Evolutionary conservation across 2,888 invertebrate genomes (phyloP), one percentile per base, ranked within the genome.

Genomic region (Autographa gamma): DNA sequence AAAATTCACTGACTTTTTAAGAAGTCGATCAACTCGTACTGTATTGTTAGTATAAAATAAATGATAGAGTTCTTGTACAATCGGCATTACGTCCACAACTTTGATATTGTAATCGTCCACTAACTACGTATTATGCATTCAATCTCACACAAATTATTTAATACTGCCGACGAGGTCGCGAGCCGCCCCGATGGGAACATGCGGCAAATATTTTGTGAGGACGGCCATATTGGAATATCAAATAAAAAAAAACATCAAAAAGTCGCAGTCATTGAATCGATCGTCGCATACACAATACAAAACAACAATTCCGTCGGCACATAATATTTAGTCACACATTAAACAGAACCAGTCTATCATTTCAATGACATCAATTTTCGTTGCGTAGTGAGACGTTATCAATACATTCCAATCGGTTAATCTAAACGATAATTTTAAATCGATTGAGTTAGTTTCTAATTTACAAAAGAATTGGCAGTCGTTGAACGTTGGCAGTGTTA

Each of bases 151-250:
- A 92, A 89, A 87, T 85, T 82, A 85, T 83, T 88, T 95, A 95
- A 95, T 95, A 95, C 95, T 95, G 94, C 92, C 93, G 88, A 88
- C 89, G 86, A 88, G 86, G 87, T 88, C 90, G 88, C 77, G 59
- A 59, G 79, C 82, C 85, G 84, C 87, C 81, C 85, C 81, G 80
- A 82, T 85, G 86, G 80, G 77, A 83, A 84, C 83, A 74, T 83
- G 87, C 83, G 80, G 81, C 77, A 73, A 81, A 86, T 81, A 86
- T 84, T 84, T 80, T 82, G 84, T 81, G 77, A 81, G 82, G 84
- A 85, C 86, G 81, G 80, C 74, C 75, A 77, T 74, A 71, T 81
- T 65, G 31, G 31, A 71, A 63, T 14, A 62, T 67, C 64, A 64
- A n/a, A 56, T 67, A 72, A 70, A 73, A 72, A 70, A 73, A 31